A percentile compares a stretch with the other conserved stretches of the same genome.
phyloP scores from a whole-genome alignment of 2,797 vertebrate genomes.

The Anguilla pacifica region DNA sequence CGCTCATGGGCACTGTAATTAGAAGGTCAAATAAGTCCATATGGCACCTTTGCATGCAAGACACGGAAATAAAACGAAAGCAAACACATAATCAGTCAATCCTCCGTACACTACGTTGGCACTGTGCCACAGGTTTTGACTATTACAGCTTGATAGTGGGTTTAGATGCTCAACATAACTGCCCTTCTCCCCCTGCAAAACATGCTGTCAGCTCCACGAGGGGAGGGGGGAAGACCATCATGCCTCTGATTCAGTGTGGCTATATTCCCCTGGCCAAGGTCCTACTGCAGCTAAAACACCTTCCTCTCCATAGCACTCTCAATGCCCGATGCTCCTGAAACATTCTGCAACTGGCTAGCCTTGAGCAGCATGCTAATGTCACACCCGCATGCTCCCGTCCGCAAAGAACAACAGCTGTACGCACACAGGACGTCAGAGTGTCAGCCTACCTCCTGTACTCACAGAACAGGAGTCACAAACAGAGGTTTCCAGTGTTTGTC shows the following conservation, averaged over 20 bases:
- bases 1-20: not conserved
- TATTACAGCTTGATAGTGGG: not conserved
- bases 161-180: not conserved
- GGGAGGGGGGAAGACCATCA: not conserved
- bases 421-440: not conserved
- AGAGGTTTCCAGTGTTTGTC: not conserved
- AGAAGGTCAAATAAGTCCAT: not conserved
- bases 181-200: not conserved
- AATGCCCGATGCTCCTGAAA: conserved; percentile 16
- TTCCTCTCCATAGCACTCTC: conserved; percentile 33
- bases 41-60: not conserved
- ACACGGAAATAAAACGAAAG: not conserved
- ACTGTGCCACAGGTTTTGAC: not conserved
- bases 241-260: not conserved
- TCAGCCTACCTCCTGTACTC: not conserved
- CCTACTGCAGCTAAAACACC: conserved; percentile 18
- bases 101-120: not conserved
- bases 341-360: not conserved
- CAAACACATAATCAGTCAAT: not conserved
- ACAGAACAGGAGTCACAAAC: not conserved
- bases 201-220: conserved; percentile 17
- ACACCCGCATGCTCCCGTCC: not conserved
- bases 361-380: not conserved
- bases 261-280: not conserved
- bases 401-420: not conserved